Conservation (phyloP, 2,888 invertebrate genomes). For the Eilema sororculum region DNA sequence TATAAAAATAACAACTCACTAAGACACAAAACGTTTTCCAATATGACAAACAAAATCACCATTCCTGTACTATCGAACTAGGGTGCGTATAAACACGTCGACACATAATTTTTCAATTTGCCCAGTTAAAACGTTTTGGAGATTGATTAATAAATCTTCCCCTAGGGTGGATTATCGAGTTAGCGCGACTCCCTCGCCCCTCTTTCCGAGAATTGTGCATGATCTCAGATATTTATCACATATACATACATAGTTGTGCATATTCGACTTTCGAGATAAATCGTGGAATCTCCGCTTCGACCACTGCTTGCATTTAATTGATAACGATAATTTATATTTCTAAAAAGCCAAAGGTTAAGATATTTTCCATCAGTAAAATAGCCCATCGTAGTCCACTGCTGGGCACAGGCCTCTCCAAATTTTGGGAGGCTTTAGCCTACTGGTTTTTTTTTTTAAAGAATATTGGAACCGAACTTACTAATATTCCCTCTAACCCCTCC, state of each 20-base stretch:
- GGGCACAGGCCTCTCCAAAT: no score
- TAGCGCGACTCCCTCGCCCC: conserved; percentile 53
- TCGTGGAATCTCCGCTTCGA: conserved; percentile 25
- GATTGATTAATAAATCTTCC: conserved; percentile 86
- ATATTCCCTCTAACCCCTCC: no score
- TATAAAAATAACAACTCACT: neutral
- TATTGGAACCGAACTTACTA: no score
- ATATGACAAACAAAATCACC: conserved; percentile 42
- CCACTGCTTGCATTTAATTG: neutral
- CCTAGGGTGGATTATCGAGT: conserved; percentile 59
- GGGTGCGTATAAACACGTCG: conserved; percentile 65
- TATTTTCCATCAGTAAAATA: no score
- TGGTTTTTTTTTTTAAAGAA: no score
- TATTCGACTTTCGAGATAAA: conserved; percentile 40
- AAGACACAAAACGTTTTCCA: conserved; percentile 1
- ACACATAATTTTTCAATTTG: conserved; percentile 83
- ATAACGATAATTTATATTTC: neutral
- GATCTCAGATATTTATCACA: conserved; percentile 55
- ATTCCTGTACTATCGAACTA: conserved; percentile 47
- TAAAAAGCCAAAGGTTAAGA: no score
- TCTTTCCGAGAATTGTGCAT: conserved; percentile 54
- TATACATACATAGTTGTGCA: conserved; percentile 34
- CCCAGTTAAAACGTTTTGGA: conserved; percentile 75
- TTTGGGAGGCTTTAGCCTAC: no score
- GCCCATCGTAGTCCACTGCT: no score